These are phyloP conservation scores for Eretmocerus hayati DNA, from an alignment of 2,888 invertebrate genomes.

Conservation along the genomic window DNA sequence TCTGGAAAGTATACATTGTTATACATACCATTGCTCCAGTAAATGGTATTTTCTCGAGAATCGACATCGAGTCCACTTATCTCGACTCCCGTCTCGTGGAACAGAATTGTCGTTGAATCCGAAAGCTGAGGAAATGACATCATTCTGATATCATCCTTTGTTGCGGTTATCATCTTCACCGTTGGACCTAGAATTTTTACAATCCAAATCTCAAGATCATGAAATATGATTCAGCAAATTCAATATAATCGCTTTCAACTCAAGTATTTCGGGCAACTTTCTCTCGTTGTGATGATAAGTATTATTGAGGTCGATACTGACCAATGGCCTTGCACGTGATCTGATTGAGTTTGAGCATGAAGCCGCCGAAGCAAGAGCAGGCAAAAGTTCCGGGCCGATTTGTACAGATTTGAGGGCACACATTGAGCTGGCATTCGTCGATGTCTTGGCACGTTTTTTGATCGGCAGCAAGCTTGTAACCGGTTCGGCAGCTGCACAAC, in stretches of 20 bases:
- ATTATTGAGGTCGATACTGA: no score
- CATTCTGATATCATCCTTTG: slow-evolving; percentile 36
- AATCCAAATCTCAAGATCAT: no score
- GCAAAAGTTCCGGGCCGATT: slow-evolving; percentile 53
- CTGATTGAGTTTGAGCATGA: slow-evolving; percentile 56
- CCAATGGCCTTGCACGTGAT: slow-evolving; percentile 62
- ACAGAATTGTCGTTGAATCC: slow-evolving; percentile 17
- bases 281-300: no score
- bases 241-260: no score
- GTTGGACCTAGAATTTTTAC: slow-evolving; percentile 33
- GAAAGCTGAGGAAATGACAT: slow-evolving; percentile 22
- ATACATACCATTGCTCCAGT: slow-evolving; percentile 46
- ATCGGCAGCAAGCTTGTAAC: slow-evolving; percentile 53
- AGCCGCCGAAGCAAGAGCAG: slow-evolving; percentile 58
- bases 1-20: no score
- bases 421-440: slow-evolving; percentile 60
- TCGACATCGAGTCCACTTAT: slow-evolving; percentile 55
- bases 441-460: slow-evolving; percentile 58
- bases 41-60: slow-evolving; percentile 45
- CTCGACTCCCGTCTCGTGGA: slow-evolving; percentile 24
- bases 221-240: no score
- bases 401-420: slow-evolving; percentile 62
- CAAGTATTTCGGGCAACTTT: no score
- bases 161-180: slow-evolving; percentile 38
- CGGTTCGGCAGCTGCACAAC: slow-evolving; percentile 58